These are phyloP conservation scores for Darevskia nairensis DNA, from an alignment of 2,797 vertebrate species.

Conservation along the genomic window DNA sequence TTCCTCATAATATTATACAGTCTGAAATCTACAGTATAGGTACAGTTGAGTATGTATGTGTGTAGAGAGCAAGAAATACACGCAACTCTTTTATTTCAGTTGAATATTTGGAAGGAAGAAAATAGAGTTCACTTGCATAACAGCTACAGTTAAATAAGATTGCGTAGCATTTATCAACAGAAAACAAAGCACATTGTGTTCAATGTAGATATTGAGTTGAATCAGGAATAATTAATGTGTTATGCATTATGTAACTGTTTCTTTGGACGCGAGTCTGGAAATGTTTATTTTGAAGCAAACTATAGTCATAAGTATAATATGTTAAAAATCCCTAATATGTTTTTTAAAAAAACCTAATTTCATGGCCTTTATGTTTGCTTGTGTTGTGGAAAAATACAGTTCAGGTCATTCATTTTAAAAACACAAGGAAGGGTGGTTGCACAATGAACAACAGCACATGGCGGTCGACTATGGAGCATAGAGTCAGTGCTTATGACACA, in stretches of 20 bases:
- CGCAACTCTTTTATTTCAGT: not conserved
- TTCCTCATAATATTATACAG: conserved; percentile 13
- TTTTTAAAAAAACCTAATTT: conserved; percentile 28
- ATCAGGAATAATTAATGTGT: conserved; percentile 21
- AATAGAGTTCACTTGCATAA: conserved; percentile 19
- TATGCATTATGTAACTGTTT: not conserved
- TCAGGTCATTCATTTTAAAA: not conserved
- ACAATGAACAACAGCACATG: conserved; percentile 12
- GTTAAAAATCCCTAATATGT: conserved; percentile 18
- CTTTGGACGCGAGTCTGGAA: conserved; percentile 21
- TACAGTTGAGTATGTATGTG: not conserved
- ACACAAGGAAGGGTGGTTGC: conserved; percentile 31
- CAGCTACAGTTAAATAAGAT: conserved; percentile 13
- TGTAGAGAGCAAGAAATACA: not conserved
- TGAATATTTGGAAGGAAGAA: not conserved
- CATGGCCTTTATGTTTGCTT: conserved; percentile 21
- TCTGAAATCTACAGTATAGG: conserved; percentile 8
- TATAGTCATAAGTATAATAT: conserved; percentile 27
- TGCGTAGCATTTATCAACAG: conserved; percentile 24
- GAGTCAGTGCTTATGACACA: conserved; percentile 36
- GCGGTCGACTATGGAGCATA: conserved; percentile 13
- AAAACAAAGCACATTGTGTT: not conserved
- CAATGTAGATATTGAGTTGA: not conserved
- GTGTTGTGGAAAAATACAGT: conserved; percentile 26
- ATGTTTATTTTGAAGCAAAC: conserved; percentile 48